Evolutionary conservation across 2,797 vertebrate genomes (phyloP).

Genomic region (Melanotaenia parkinsoni): DNA sequence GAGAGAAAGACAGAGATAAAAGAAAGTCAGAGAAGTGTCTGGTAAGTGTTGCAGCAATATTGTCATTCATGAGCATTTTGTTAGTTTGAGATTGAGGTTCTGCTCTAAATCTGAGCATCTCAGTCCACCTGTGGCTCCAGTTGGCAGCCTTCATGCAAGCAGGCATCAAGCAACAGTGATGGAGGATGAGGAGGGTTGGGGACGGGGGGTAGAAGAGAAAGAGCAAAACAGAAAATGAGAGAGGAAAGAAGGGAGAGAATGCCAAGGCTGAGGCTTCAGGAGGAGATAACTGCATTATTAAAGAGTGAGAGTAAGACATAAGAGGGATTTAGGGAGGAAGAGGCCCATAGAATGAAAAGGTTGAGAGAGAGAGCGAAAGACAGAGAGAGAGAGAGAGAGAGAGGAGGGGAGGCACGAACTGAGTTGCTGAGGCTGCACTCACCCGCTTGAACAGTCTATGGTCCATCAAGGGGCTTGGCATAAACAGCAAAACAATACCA

Average conservation of each 20-base stretch:
- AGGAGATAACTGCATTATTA: constrained; percentile 68
- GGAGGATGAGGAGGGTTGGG: constrained; percentile 67
- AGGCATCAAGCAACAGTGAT: constrained; percentile 93
- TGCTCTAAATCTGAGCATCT: constrained; percentile 75
- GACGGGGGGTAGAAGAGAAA: constrained; percentile 42
- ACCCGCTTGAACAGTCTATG: constrained; percentile 99
- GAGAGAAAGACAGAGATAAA: constrained; percentile 68
- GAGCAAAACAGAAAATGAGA: constrained; percentile 52
- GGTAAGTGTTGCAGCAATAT: constrained; percentile 77
- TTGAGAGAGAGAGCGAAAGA: constrained; percentile 15
- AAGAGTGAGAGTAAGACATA: constrained; percentile 62
- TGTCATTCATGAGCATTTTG: constrained; percentile 85
- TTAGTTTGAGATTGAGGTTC: constrained; percentile 78
- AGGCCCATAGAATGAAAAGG: constrained; percentile 82
- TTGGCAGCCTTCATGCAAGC: constrained; percentile 99
- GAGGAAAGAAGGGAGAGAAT: constrained; percentile 65
- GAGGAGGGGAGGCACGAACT: constrained; percentile 77
- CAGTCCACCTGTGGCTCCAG: constrained; percentile 86
- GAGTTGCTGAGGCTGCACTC: constrained; percentile 98
- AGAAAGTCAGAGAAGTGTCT: constrained; percentile 68
- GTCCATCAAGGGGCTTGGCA: constrained; percentile 99
- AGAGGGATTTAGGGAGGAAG: constrained; percentile 55
- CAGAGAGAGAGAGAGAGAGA: constrained; percentile 18
- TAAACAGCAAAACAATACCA: constrained; percentile 99
- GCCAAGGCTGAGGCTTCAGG: constrained; percentile 73